phyloP scores from a whole-genome alignment of 2,888 invertebrate genomes.

The Villa cingulata region DNA sequence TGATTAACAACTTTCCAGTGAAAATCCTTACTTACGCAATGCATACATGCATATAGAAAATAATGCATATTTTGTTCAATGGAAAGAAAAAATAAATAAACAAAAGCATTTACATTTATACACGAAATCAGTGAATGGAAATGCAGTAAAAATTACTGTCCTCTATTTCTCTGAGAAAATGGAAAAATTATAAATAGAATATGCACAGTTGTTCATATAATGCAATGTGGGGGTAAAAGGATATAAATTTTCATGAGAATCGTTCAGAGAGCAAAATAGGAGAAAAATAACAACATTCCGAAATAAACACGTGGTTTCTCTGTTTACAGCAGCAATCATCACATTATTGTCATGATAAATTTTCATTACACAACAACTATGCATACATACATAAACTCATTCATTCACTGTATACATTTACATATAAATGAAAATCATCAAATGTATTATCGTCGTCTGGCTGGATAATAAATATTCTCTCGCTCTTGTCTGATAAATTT shows the following conservation, averaged over 20 bases:
- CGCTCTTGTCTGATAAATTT: not conserved
- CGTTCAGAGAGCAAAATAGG: not conserved
- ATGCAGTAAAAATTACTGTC: not conserved
- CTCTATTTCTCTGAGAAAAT: not conserved
- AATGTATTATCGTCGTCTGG: not conserved
- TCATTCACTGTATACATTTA: no score
- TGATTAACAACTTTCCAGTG: constrained; percentile 6
- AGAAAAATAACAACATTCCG: no score
- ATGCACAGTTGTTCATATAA: no score
- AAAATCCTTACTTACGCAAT: not conserved
- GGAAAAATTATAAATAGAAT: no score
- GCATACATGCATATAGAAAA: not conserved
- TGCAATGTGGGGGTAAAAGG: no score
- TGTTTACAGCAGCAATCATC: not conserved
- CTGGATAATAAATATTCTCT: not conserved
- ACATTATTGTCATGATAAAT: not conserved
- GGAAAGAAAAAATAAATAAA: no score
- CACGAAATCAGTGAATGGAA: no score
- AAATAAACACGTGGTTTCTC: not conserved
- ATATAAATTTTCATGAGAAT: not conserved
- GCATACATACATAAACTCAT: no score
- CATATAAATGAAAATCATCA: no score
- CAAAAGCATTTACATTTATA: no score
- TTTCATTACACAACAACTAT: no score
- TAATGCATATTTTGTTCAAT: no score